Evolutionary conservation across 2,113 vertebrate species (phyloP).

Genomic region (Neofelis nebulosa): DNA sequence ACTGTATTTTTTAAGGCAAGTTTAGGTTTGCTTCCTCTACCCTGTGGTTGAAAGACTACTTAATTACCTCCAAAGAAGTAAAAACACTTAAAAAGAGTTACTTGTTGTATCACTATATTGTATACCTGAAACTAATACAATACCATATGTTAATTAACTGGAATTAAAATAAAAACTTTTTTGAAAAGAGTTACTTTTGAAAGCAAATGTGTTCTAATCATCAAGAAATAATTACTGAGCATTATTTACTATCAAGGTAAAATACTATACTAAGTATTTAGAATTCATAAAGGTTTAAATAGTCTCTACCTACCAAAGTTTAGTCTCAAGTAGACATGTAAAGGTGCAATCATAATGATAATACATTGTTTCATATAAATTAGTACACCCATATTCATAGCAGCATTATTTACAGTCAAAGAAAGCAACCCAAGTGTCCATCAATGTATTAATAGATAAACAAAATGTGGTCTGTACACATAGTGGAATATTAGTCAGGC

Average conservation of each 20-base stretch:
- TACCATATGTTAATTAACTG: neutral
- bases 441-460: neutral
- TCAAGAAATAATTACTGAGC: neutral
- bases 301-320: neutral
- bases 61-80: neutral
- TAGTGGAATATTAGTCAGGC: neutral
- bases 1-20: neutral
- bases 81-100: slow-evolving; percentile 17
- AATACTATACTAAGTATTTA: neutral
- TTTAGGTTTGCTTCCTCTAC: neutral
- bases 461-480: neutral
- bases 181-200: neutral
- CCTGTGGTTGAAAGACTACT: neutral
- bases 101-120: neutral
- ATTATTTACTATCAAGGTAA: neutral
- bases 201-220: slow-evolving; percentile 4
- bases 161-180: neutral
- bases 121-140: neutral
- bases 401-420: neutral
- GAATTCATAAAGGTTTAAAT: slow-evolving; percentile 8
- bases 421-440: neutral
- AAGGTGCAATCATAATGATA: neutral
- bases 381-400: neutral
- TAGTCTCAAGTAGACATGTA: neutral
- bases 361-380: neutral